These are phyloP conservation scores for Lepidurus couesii DNA, from an alignment of 1,140 invertebrate species.

Conservation along the genomic window DNA sequence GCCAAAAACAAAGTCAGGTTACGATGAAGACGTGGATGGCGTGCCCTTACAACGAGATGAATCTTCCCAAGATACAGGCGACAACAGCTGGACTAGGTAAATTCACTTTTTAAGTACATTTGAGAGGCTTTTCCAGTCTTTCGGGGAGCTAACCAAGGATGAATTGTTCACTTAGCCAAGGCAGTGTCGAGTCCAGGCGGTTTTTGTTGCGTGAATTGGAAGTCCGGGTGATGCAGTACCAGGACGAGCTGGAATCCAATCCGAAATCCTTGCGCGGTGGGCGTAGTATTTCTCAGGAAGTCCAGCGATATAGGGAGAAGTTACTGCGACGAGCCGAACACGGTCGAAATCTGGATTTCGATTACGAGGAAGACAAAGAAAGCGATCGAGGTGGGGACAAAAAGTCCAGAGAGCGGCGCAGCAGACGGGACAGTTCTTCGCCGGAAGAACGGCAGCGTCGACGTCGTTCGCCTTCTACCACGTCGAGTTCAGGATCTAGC, in stretches of 20 bases:
- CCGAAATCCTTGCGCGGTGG: constrained; percentile 50
- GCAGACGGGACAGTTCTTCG: background rate
- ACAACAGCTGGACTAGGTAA: constrained; percentile 25
- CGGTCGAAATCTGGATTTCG: background rate
- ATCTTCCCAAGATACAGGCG: constrained; percentile 19
- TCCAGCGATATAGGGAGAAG: constrained; percentile 86
- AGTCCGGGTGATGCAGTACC: constrained; percentile 88
- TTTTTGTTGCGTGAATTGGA: constrained; percentile 86
- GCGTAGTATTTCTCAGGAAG: constrained; percentile 67
- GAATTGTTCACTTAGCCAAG: constrained; percentile 37
- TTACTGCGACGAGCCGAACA: constrained; percentile 68
- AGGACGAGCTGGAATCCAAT: constrained; percentile 83
- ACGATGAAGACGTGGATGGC: constrained; percentile 64
- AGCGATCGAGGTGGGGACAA: constrained; percentile 36
- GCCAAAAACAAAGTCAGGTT: background rate
- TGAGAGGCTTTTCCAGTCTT: constrained; percentile 31
- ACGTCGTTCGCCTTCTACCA: constrained; percentile 18
- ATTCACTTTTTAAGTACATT: background rate
- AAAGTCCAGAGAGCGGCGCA: constrained; percentile 10
- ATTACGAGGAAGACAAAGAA: constrained; percentile 36
- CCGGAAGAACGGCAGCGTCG: background rate
- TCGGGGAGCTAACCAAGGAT: constrained; percentile 32
- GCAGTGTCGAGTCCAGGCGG: constrained; percentile 66
- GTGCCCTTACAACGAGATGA: constrained; percentile 56
- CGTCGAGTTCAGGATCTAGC: constrained; percentile 10